Evolutionary conservation across 1,140 invertebrate genomes (phyloP).

Genomic region (Hyposmocoma kahamanoa): DNA sequence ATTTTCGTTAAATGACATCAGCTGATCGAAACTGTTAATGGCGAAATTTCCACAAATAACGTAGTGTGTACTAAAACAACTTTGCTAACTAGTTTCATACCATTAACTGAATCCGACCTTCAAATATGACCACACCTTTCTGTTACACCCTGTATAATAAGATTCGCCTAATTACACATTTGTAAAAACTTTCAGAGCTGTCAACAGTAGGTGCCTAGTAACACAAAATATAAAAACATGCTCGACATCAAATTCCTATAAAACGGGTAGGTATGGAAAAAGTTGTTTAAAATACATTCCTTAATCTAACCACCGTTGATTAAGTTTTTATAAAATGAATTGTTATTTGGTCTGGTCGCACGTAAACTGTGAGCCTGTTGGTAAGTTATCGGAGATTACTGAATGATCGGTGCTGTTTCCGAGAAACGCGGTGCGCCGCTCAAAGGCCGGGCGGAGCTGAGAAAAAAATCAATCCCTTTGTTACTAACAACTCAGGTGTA

Average conservation of each 20-base stretch:
- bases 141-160: no score
- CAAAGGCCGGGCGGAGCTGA: conserved; percentile 47
- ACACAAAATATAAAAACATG: no score
- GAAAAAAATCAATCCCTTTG: conserved; percentile 66
- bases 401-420: conserved; percentile 47
- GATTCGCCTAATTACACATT: no score
- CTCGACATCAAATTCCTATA: background rate
- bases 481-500: conserved; percentile 67
- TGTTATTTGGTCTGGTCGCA: conserved; percentile 8
- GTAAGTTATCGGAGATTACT: conserved; percentile 44
- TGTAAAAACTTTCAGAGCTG: no score
- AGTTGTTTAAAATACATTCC: background rate
- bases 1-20: no score
- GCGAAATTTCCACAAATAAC: no score
- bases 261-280: background rate
- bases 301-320: conserved; percentile 6
- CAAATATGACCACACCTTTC: no score
- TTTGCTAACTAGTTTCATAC: no score
- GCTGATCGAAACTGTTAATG: no score
- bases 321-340: conserved; percentile 19
- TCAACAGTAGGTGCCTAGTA: no score
- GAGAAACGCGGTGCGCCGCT: conserved; percentile 48
- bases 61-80: no score
- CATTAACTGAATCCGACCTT: no score
- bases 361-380: conserved; percentile 19